phyloP scores from a whole-genome alignment of 2,797 vertebrate species.

The Danio tinwini region DNA sequence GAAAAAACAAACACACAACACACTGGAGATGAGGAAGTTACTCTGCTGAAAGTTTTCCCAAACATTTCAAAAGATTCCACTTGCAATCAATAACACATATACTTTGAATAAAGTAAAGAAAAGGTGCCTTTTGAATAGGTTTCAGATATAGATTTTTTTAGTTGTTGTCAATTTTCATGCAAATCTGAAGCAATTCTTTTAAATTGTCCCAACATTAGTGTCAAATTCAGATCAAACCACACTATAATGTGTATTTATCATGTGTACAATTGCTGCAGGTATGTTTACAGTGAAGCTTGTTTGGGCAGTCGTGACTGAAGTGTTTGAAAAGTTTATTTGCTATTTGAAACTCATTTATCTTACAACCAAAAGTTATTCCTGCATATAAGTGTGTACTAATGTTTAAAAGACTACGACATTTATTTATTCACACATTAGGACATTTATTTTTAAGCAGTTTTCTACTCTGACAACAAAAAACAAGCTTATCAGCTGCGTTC shows the following conservation, averaged over 20 bases:
- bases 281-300: conserved; percentile 2
- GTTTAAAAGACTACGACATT: background rate
- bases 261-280: background rate
- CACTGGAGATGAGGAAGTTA: conserved; percentile 1
- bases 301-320: background rate
- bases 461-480: background rate
- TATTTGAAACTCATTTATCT: background rate
- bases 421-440: background rate
- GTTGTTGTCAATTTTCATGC: background rate
- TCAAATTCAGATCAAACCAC: no score
- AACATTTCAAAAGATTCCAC: background rate
- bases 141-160: background rate
- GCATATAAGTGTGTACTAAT: background rate
- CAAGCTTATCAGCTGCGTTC: background rate
- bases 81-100: background rate
- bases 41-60: background rate
- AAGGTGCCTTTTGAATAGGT: background rate
- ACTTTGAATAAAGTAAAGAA: background rate
- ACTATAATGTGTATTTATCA: background rate
- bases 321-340: background rate
- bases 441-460: background rate
- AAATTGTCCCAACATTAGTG: background rate
- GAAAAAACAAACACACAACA: background rate
- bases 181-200: background rate
- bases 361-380: background rate